phyloP scores from a whole-genome alignment of 2,113 vertebrate genomes.

The Actinemys pallida region DNA sequence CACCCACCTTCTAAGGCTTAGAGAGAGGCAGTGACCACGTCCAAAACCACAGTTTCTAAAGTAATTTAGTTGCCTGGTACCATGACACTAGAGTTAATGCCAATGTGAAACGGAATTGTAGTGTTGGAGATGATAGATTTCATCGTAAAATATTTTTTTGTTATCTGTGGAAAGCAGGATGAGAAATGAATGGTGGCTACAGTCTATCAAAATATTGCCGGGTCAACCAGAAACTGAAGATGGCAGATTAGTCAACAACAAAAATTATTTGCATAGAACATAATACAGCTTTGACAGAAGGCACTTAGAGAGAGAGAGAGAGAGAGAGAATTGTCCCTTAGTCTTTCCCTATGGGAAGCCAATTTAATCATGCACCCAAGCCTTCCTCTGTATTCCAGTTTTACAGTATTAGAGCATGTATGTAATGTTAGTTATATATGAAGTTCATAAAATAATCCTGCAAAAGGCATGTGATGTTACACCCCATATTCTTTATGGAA shows the following conservation, averaged over 20 bases:
- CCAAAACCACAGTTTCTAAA: neutral
- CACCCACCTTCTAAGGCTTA: neutral
- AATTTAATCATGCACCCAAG: rapidly evolving
- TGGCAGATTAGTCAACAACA: neutral
- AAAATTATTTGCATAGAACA: neutral
- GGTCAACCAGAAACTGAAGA: neutral
- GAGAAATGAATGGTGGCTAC: neutral
- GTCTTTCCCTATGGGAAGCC: neutral
- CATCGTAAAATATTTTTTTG: neutral
- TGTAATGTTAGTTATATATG: neutral
- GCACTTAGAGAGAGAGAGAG: neutral
- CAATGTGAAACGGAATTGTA: neutral
- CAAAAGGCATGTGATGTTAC: neutral
- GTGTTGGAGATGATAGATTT: neutral
- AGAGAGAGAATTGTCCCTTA: neutral
- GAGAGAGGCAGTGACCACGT: neutral
- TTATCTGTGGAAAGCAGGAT: neutral
- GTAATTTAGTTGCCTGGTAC: neutral
- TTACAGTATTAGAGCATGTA: neutral
- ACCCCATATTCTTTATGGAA: too few relatives aligned
- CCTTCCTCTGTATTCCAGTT: neutral
- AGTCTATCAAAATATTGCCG: neutral
- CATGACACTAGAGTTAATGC: neutral
- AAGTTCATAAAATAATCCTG: neutral
- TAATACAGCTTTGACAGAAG: neutral